phyloP scores from a whole-genome alignment of 2,797 vertebrate species.

The Brachymystax lenok region DNA sequence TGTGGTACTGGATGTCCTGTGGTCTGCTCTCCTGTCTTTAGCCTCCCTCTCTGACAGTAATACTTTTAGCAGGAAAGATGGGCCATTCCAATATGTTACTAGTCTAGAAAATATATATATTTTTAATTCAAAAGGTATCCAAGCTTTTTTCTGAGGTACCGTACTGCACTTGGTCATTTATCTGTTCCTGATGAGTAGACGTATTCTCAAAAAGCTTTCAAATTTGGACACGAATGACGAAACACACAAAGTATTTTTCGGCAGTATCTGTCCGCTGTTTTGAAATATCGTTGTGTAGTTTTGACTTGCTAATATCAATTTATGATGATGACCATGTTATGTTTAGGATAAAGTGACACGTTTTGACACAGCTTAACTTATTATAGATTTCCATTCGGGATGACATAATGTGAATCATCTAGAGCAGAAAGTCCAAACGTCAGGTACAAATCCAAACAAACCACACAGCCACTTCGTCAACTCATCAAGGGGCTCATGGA shows the following conservation, averaged over 20 bases:
- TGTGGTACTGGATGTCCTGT: too few species aligned
- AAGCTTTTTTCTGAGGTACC: conserved; percentile 43
- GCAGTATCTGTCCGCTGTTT: conserved; percentile 36
- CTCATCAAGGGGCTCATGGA: not conserved
- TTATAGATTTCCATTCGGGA: conserved; percentile 31
- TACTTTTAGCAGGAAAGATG: conserved; percentile 49
- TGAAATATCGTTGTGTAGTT: conserved; percentile 48
- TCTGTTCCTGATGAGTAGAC: conserved; percentile 50
- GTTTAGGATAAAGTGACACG: conserved; percentile 19
- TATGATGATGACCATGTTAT: conserved; percentile 34
- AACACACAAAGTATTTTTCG: conserved; percentile 28
- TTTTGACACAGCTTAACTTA: conserved; percentile 23
- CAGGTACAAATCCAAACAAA: conserved; percentile 17
- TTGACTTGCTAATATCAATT: conserved; percentile 26
- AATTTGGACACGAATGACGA: conserved; percentile 40
- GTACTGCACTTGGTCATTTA: conserved; percentile 49
- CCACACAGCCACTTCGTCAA: not conserved
- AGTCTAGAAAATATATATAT: conserved; percentile 2
- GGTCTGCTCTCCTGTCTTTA: too few species aligned
- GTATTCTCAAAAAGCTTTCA: conserved; percentile 26
- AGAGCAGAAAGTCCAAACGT: conserved; percentile 24
- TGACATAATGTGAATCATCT: conserved; percentile 40
- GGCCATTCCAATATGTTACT: conserved; percentile 40
- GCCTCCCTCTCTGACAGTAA: not conserved
- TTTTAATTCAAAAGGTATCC: conserved; percentile 35